phyloP scores from a whole-genome alignment of 1,140 invertebrate species.

The Bombus superbus region DNA sequence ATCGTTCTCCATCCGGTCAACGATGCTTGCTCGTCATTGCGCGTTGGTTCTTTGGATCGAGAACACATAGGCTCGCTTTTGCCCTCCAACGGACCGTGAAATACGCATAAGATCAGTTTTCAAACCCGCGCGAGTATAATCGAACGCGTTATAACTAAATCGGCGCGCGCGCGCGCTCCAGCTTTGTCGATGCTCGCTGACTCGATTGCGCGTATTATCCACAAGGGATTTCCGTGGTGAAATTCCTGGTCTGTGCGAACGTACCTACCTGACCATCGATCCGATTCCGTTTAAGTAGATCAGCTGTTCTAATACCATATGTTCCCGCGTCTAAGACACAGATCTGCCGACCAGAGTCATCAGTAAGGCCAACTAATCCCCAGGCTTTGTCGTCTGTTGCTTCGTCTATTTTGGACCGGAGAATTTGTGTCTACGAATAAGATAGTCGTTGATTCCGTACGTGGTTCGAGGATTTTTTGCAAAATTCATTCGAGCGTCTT shows the following conservation, averaged over 20 bases:
- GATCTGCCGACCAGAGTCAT: conserved; percentile 14
- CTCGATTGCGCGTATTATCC: neutral
- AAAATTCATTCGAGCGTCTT: no score
- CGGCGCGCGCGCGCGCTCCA: neutral
- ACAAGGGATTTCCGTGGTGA: neutral
- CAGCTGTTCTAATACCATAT: conserved; percentile 34
- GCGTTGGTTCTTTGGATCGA: neutral
- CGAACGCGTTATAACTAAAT: conserved; percentile 12
- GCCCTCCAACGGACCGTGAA: neutral
- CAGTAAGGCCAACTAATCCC: conserved; percentile 14
- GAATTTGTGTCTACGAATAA: neutral
- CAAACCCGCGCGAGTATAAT: neutral
- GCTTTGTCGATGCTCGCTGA: neutral
- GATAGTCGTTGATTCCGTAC: neutral
- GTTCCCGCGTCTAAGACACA: conserved; percentile 40
- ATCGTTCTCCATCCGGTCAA: neutral
- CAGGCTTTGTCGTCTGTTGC: neutral
- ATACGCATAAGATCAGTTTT: neutral
- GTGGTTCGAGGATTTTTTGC: neutral
- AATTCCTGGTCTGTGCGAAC: neutral
- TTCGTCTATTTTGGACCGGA: neutral
- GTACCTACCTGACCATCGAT: neutral
- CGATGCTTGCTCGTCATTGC: no score
- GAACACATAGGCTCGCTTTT: neutral
- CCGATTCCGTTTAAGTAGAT: conserved; percentile 23